Conservation (phyloP, 1,140 invertebrate genomes). For the Caenorhabditis remanei region DNA sequence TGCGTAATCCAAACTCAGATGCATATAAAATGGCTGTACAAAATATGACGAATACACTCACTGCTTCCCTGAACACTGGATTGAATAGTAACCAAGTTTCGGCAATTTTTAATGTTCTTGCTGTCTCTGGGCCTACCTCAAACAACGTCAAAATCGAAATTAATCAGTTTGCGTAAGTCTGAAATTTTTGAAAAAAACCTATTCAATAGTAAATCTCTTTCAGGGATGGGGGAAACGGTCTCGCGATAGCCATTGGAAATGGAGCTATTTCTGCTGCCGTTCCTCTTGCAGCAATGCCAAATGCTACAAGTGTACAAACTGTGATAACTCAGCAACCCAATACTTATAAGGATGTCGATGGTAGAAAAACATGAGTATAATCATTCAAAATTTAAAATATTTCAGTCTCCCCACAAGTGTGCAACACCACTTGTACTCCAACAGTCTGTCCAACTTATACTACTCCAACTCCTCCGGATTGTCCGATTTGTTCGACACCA, state of each 20-base stretch:
- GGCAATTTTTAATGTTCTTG: neutral
- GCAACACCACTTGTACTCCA: neutral
- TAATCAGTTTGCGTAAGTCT: neutral
- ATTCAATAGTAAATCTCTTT: neutral
- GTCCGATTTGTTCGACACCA: neutral
- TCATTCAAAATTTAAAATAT: neutral
- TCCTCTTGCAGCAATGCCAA: neutral
- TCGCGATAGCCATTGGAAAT: neutral
- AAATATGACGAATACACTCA: neutral
- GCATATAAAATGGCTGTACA: neutral
- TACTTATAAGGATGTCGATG: no score
- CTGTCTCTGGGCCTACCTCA: neutral
- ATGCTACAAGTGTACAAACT: neutral
- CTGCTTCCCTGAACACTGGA: neutral
- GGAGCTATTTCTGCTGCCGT: slow-evolving; percentile 16
- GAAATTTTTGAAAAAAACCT: neutral
- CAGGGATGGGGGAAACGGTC: neutral
- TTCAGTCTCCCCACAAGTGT: slow-evolving; percentile 5
- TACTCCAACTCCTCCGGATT: neutral
- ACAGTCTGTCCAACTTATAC: neutral
- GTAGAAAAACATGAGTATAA: no score
- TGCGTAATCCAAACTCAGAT: neutral
- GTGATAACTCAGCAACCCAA: neutral
- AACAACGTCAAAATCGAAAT: slow-evolving; percentile 7
- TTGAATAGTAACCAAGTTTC: slow-evolving; percentile 9